Evolutionary conservation across 2,797 vertebrate genomes (phyloP).

Genomic region (Intellagama lesueurii): DNA sequence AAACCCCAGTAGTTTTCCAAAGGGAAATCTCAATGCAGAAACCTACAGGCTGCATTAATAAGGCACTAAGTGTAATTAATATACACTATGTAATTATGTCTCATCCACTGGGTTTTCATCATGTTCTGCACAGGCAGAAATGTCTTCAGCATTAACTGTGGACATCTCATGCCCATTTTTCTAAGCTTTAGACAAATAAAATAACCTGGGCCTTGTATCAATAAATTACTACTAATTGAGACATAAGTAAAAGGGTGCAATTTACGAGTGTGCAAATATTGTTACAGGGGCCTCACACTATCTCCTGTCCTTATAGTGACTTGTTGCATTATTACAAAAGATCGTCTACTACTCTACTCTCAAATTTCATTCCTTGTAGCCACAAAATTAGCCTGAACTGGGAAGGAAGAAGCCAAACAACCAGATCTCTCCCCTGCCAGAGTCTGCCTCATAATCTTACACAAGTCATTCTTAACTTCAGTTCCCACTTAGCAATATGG

Average conservation of each 20-base stretch:
- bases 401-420: no score
- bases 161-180: background rate
- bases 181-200: background rate
- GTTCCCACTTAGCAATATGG: background rate
- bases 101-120: background rate
- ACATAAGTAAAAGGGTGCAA: background rate
- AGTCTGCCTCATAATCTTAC: background rate
- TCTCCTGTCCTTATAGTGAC: background rate
- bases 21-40: background rate
- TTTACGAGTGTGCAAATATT: background rate
- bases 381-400: no score
- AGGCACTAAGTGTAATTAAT: background rate
- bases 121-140: background rate
- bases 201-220: background rate
- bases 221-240: background rate
- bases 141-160: background rate
- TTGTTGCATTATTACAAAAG: background rate
- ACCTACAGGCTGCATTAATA: background rate
- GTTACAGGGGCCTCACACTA: background rate
- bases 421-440: background rate
- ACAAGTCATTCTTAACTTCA: background rate
- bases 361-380: no score
- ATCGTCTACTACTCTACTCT: background rate
- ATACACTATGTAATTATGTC: background rate
- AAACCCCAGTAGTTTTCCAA: background rate